A percentile compares a stretch with the other conserved stretches of the same genome.
These are phyloP conservation scores for Clarias gariepinus DNA, from an alignment of 2,113 vertebrate genomes.

Conservation along the genomic window DNA sequence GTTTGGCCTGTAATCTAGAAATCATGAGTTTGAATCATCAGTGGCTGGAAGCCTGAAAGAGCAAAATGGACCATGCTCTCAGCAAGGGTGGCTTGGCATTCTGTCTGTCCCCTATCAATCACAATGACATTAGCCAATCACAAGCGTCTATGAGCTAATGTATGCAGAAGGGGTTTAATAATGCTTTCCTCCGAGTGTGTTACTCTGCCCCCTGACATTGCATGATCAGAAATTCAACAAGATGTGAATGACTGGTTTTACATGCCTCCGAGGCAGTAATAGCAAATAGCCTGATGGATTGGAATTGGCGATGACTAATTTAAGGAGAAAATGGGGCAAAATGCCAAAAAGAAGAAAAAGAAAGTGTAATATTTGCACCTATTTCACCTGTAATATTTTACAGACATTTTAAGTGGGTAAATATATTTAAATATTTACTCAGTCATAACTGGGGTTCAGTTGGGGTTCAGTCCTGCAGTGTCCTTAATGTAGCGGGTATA, in stretches of 20 bases:
- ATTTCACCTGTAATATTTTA: background rate
- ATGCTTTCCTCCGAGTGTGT: background rate
- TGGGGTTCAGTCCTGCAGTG: background rate
- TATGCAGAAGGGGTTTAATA: background rate
- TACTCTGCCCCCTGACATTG: background rate
- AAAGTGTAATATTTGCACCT: conserved; percentile 19
- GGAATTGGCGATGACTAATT: background rate
- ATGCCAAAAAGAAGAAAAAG: background rate
- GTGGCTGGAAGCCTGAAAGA: background rate
- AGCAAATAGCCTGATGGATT: background rate
- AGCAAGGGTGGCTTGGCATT: background rate
- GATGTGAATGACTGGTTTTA: background rate
- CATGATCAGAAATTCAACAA: background rate
- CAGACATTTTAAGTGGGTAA: too few relatives aligned
- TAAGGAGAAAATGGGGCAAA: background rate
- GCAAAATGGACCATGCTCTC: background rate
- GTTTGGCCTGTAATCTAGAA: background rate
- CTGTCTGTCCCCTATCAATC: background rate
- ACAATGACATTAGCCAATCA: background rate
- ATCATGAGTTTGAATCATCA: background rate
- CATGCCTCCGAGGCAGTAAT: background rate
- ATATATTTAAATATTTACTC: too few relatives aligned
- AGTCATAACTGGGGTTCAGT: background rate
- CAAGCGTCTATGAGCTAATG: background rate
- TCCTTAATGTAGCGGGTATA: background rate